Base-by-base conservation (phyloP, 1,140 invertebrate genomes). In the Heliconius hewitsoni region DNA sequence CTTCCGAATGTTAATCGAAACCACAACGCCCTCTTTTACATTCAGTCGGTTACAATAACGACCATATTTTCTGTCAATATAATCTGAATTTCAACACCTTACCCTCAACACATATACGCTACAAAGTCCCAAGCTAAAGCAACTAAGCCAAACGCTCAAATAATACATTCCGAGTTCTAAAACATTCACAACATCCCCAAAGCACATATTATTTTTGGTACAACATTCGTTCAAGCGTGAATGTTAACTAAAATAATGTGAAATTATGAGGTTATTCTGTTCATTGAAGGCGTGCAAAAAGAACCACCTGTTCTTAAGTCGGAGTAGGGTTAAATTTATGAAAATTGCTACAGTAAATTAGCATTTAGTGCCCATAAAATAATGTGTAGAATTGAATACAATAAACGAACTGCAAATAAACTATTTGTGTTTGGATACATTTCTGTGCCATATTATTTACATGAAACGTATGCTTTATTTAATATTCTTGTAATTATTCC, bases 201-300 rank as follows among this genome's bases (percentile, higher is more conserved):
- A 66, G 13, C 27, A 66, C 3, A 66, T 66, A 66, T 71, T 76
- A 76, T 76, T 76, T 70, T 70, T 42, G 16, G 37, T 70, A 76
- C 60, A 70, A 50, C 27, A 13, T 42, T 27, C 76, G 3, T 50
- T 42, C 37, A 39, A 72, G 71, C 23, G 37, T n/a, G 34, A 78
- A 39, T 60, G 16, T 37, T 71, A 23, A 73, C 50, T 78, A 78
- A 78, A 73, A 72, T 82, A 76, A 82, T 78, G 70, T 39, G 76
- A 74, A 74, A 74, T 77, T 81, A 75, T 73, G 71, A 78, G 73
- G 37, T 76, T 82, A 82, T 78, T 81, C 42, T 60, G 57, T 71
- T 76, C 76, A 73, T 78, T 30, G 23, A 34, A 70, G 30, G 55
- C 76, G 77, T 72, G 70, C 77, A 81, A 74, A 78, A 76, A 74